Conservation (phyloP, 2,888 invertebrate species). For the Apoda limacodes region DNA sequence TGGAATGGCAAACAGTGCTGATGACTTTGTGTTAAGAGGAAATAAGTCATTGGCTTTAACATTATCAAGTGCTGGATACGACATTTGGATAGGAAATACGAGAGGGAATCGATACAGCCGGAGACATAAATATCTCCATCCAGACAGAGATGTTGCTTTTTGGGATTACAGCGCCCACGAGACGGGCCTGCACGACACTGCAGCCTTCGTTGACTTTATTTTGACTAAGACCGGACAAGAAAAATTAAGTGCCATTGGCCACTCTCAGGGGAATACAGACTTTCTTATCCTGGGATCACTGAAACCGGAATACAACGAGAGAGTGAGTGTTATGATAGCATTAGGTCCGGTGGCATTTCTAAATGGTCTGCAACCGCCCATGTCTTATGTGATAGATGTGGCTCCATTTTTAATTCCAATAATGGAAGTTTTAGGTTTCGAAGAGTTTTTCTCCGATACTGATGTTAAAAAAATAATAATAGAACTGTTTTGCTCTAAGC, state of each 20-base stretch:
- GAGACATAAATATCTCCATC: conserved; percentile 48
- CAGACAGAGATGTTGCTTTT: conserved; percentile 35
- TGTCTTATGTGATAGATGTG: conserved; percentile 27
- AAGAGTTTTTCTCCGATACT: conserved; percentile 22
- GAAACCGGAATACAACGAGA: conserved; percentile 64
- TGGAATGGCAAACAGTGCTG: conserved; percentile 29
- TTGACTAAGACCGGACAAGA: conserved; percentile 46
- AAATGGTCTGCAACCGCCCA: conserved; percentile 31
- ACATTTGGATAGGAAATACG: conserved; percentile 39
- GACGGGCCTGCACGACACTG: conserved; percentile 75
- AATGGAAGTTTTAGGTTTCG: conserved; percentile 38
- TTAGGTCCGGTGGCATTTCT: conserved; percentile 67
- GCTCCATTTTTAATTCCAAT: conserved; percentile 29
- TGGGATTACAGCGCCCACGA: conserved; percentile 75
- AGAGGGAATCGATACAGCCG: conserved; percentile 72
- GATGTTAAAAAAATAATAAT: conserved; percentile 10
- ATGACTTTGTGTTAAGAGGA: conserved; percentile 29
- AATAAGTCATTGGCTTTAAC: conserved; percentile 23
- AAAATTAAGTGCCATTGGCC: conserved; percentile 72
- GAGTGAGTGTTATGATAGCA: conserved; percentile 57
- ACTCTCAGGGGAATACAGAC: conserved; percentile 72
- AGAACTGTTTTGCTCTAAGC: conserved; percentile 17
- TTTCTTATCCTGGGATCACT: conserved; percentile 63
- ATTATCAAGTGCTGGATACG: conserved; percentile 60
- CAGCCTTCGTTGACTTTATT: conserved; percentile 62